Evolutionary conservation across 2,888 invertebrate genomes (phyloP), one percentile per base, ranked within the genome.

Genomic region (Callyntrura sp.): DNA sequence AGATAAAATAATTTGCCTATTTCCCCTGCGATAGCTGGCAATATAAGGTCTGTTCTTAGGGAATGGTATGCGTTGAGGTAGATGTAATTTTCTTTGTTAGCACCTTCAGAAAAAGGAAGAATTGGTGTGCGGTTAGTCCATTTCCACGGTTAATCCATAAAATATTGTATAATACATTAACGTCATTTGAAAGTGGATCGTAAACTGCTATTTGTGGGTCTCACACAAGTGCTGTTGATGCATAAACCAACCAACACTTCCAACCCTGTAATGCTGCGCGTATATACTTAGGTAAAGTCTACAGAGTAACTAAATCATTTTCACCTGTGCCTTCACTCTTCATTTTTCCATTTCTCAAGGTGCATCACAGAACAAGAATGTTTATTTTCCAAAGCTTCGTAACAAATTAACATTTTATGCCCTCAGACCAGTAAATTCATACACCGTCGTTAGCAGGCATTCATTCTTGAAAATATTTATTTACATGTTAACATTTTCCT

Each of bases 71-170:
- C 57, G 79, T 35, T 79, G 57, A n/a, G n/a, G n/a, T n/a, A n/a
- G n/a, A 79, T 57, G 79, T 79, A 35, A 79, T 79, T 82, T 82
- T 82, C 45, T 82, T 90, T 86, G 86, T 90, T 90, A 90, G 86
- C 90, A 90, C 86, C 86, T 90, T 70, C 20, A 70, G 11, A 14
- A 48, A 43, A 23, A 85, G 81, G 35, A 68, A 48, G 68, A 65
- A 51, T 60, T 35, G 73, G 14, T 82, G 73, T 76, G 81, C 76
- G 81, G 85, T 82, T 82, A 85, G 83, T 90, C 83, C 86, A 90
- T 90, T 86, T 90, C 90, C 90, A 86, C 90, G 82, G 90, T 90
- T 86, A 90, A 90, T 86, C 60, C 90, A 83, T 90, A 90, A 90
- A 90, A 90, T 86, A 83, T 90, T 90, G 86, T 81, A 85, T 85